phyloP scores from a whole-genome alignment of 2,888 invertebrate species.

The Tachina lurida region DNA sequence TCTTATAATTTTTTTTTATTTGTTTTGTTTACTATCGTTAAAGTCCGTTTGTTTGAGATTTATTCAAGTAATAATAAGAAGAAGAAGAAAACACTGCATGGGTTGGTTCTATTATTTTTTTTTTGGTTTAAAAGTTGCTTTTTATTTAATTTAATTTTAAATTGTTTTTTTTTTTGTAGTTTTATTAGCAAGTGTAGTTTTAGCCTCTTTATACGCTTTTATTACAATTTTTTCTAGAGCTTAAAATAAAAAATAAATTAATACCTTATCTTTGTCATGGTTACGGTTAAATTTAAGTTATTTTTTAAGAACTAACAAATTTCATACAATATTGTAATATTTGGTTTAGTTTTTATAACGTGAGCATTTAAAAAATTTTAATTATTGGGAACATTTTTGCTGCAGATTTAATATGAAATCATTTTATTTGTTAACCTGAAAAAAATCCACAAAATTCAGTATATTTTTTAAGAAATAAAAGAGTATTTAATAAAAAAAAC shows the following conservation, averaged over 20 bases:
- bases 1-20: conserved; percentile 71
- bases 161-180: conserved; percentile 40
- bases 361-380: not conserved
- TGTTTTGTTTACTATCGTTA: conserved; percentile 21
- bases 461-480: no score
- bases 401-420: no score
- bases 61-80: not conserved
- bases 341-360: conserved; percentile 14
- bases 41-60: not conserved
- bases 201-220: conserved; percentile 20
- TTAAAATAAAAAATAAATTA: conserved; percentile 16
- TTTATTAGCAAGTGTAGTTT: not conserved
- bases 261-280: conserved; percentile 38
- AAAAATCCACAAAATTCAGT: not conserved
- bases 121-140: not conserved
- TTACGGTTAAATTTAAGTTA: conserved; percentile 62
- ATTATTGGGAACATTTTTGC: not conserved
- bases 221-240: not conserved
- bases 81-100: conserved; percentile 46
- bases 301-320: conserved; percentile 47
- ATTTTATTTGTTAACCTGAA: not conserved
- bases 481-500: no score
- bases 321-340: conserved; percentile 22
- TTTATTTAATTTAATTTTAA: conserved; percentile 11
- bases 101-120: conserved; percentile 44